Base-by-base conservation (phyloP, 92 coral and sea anemone species). In the Ricordea florida region DNA sequence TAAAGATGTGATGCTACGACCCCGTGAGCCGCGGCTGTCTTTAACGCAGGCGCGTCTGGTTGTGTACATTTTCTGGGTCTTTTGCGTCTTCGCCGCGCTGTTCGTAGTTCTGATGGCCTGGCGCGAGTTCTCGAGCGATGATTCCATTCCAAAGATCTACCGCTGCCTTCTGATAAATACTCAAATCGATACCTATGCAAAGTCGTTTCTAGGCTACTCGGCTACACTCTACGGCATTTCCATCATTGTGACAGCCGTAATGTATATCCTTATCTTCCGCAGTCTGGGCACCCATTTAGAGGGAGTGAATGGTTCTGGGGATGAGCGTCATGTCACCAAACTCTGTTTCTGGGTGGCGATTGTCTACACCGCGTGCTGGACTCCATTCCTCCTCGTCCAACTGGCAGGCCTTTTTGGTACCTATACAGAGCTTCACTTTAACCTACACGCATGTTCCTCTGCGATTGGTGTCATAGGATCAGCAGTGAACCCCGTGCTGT, bases 391-490 rank as follows among this genome's bases (percentile, higher is more conserved):
- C 37, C 69, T 93, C 32, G 93, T 93, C 2, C 96, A 93, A 84
- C 80, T 93, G 20, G 74, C 89, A 7, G 98, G 96, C 30, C 58
- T 93, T 26, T 83, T 93, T 44, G 96, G 90, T 24, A 47, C 62
- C 21, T 93, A 90, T 87, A 62, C 96, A 2, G 98, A 93, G 76
- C 62, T 93, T 2, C 86, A 89, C 34, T 93, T 93, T 80, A 93
- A 93, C 77, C 87, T 89, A 0, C 98, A 93, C 62, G 98, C 91
- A n/a, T 90, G 94, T 58, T 84, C 98, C 2, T 93, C 98, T 21
- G 92, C 68, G n/a, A 77, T 93, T 10, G 98, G 98, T n/a, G 96
- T 93, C 47, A 66, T 87, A 55, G 98, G 90, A 25, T 93, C 98
- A 3, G 96, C 98, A 0, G 72, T 81, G 29, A 93, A 87, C 40